phyloP scores from a whole-genome alignment of 1,140 invertebrate species.

The Megalopta genalis region DNA sequence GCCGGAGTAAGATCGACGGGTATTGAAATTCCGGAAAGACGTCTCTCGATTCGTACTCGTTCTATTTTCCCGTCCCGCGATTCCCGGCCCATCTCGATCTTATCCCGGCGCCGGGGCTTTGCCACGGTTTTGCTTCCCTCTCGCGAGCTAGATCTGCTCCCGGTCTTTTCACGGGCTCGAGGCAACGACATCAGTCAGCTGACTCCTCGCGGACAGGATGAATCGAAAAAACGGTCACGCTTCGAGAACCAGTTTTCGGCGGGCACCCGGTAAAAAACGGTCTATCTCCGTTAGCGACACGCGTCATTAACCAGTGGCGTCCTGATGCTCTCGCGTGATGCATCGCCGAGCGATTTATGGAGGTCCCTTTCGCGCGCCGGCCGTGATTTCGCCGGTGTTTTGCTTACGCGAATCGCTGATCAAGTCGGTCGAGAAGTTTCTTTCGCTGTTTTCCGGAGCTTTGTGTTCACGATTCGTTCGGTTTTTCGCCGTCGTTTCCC shows the following conservation, averaged over 20 bases:
- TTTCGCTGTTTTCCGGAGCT: no score
- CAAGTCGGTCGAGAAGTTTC: no score
- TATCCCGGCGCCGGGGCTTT: not conserved
- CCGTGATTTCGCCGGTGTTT: not conserved
- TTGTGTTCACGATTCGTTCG: no score
- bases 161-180: not conserved
- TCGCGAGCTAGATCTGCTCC: not conserved
- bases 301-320: constrained; percentile 36
- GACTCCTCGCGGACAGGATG: constrained; percentile 20
- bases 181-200: not conserved
- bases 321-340: constrained; percentile 2
- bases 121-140: not conserved
- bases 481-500: no score
- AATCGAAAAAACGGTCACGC: constrained; percentile 13
- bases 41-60: constrained; percentile 73
- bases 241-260: constrained; percentile 6
- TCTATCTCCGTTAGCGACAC: constrained; percentile 36
- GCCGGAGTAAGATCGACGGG: constrained; percentile 19
- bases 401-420: not conserved
- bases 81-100: not conserved
- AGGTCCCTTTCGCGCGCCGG: no score
- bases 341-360: not conserved
- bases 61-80: not conserved
- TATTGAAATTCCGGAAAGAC: constrained; percentile 60
- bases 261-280: not conserved